Conservation (phyloP, 2,888 invertebrate genomes). For the Allophyes oxyacanthae region DNA sequence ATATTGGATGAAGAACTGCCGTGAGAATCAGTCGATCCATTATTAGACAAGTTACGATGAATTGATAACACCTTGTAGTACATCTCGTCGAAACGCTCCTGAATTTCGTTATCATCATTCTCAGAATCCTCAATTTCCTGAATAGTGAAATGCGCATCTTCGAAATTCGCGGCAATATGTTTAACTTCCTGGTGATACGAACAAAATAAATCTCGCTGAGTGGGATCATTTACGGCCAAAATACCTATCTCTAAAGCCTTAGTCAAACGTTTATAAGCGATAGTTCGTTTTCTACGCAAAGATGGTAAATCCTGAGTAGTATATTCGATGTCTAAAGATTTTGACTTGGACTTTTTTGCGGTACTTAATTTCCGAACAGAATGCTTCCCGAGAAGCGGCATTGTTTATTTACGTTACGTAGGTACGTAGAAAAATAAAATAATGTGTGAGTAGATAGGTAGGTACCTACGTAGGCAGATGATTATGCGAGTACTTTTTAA, state of each 20-base stretch:
- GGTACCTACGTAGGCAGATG: too few species aligned
- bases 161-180: neutral
- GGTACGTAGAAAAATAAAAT: neutral
- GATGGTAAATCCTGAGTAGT: neutral
- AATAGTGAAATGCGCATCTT: neutral
- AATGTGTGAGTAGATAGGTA: too few species aligned
- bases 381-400: neutral
- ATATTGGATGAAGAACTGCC: constrained; percentile 1
- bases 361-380: neutral
- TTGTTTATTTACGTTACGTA: neutral
- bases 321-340: neutral
- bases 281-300: neutral
- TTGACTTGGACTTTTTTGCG: neutral
- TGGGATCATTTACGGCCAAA: neutral
- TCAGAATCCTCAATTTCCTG: neutral
- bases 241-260: neutral
- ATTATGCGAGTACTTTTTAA: too few species aligned
- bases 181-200: neutral
- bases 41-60: neutral
- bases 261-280: neutral
- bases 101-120: neutral
- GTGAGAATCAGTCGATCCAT: neutral
- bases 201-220: neutral
- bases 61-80: neutral
- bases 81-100: neutral